A percentile compares a stretch with the other conserved stretches of the same genome.
phyloP scores from a whole-genome alignment of 2,797 vertebrate genomes.

The Gallinago stenura region DNA sequence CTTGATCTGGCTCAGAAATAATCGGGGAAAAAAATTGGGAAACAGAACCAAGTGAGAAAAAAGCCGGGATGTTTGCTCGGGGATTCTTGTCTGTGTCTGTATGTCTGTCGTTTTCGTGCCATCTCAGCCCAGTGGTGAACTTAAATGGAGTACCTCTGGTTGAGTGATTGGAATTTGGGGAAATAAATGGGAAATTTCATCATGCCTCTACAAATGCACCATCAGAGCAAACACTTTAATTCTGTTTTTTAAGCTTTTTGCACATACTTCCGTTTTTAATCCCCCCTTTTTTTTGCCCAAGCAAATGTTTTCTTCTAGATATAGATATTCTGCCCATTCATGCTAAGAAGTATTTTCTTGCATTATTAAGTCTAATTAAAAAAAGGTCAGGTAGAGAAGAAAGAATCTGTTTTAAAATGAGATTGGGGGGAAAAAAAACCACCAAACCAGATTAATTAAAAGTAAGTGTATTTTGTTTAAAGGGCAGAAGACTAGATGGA shows the following conservation, averaged over 20 bases:
- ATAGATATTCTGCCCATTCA: neutral
- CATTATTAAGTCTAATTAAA: neutral
- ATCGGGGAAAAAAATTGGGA: neutral
- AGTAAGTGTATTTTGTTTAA: neutral
- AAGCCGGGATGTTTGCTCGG: neutral
- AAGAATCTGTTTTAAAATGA: neutral
- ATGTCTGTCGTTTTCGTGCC: neutral
- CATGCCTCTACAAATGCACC: neutral
- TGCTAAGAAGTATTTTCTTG: neutral
- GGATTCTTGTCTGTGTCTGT: neutral
- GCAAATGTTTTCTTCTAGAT: neutral
- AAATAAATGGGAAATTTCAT: neutral
- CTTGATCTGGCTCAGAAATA: slow-evolving; percentile 10
- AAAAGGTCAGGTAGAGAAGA: neutral
- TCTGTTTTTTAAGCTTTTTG: neutral
- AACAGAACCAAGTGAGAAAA: neutral
- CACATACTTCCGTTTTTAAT: neutral
- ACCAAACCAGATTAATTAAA: neutral
- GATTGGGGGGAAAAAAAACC: neutral
- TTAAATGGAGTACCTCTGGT: neutral
- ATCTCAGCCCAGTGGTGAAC: fast-evolving
- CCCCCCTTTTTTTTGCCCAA: neutral
- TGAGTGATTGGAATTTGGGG: neutral
- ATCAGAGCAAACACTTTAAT: neutral
- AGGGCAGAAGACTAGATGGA: neutral